Percentiles rank a stretch among this genome's conserved stretches.
Conservation (phyloP, 2,113 vertebrate genomes). For the Sialia sialis region DNA sequence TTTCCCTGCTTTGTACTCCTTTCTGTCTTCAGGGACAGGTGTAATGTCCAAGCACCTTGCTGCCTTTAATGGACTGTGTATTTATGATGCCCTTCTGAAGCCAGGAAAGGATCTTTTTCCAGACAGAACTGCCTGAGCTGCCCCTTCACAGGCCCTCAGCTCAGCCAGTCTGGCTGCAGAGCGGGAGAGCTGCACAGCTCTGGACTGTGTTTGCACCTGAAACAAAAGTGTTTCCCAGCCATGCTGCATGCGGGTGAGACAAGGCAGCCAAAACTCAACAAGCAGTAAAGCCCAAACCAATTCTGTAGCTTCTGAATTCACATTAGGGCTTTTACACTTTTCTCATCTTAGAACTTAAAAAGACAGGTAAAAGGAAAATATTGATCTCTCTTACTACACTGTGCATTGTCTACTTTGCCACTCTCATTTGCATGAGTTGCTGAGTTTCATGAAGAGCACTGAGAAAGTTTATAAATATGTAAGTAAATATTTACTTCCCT, state of each 20-base stretch:
- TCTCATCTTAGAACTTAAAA: neutral
- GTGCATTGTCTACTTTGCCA: neutral
- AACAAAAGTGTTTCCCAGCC: rapidly evolving
- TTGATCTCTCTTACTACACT: neutral
- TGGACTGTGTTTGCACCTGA: neutral
- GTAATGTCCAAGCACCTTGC: neutral
- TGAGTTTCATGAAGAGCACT: neutral
- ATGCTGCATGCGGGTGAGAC: rapidly evolving
- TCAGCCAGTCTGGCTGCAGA: neutral
- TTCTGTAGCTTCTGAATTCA: neutral
- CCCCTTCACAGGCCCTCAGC: too few species aligned
- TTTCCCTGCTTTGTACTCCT: neutral
- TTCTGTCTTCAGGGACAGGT: neutral
- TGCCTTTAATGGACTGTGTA: neutral
- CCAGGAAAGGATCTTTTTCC: rapidly evolving
- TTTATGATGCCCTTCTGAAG: neutral
- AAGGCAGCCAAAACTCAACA: neutral
- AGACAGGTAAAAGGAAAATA: neutral
- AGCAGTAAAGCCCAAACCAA: neutral
- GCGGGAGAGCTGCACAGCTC: neutral
- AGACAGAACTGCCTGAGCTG: neutral
- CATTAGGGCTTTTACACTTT: neutral
- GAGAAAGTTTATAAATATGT: conserved; percentile 27
- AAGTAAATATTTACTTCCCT: conserved; percentile 23
- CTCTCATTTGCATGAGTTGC: neutral